phyloP scores from a whole-genome alignment of 2,113 vertebrate species.

The Dasyornis broadbenti region DNA sequence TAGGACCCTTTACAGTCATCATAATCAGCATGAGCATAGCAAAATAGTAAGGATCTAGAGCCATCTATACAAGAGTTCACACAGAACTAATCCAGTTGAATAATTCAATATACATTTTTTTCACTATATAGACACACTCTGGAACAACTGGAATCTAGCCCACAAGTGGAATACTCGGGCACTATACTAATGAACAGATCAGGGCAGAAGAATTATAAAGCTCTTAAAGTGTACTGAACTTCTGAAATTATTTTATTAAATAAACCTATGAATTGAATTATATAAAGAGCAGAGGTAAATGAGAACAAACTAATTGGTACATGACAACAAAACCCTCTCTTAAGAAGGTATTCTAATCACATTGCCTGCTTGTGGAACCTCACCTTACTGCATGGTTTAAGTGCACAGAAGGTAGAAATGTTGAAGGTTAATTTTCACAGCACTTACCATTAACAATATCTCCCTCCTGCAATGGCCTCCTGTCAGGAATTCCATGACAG shows the following conservation, averaged over 20 bases:
- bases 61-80: not conserved
- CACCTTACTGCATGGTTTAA: not conserved
- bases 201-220: not conserved
- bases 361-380: not conserved
- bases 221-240: not conserved
- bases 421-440: not conserved
- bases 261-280: not conserved
- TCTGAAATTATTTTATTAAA: not conserved
- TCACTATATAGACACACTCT: not conserved
- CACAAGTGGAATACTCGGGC: not conserved
- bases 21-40: not conserved
- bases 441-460: conserved; percentile 94
- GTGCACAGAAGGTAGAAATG: not conserved
- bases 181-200: not conserved
- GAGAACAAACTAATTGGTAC: not conserved
- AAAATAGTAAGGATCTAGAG: not conserved
- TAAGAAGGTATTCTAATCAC: not conserved
- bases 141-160: not conserved
- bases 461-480: conserved; percentile 88
- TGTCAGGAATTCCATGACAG: conserved; percentile 97
- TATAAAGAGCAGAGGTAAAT: not conserved
- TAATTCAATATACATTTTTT: not conserved
- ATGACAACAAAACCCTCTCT: not conserved
- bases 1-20: not conserved
- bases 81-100: not conserved